These are phyloP conservation scores for Nerophis lumbriciformis DNA, from an alignment of 2,113 vertebrate species.

Conservation along the genomic window DNA sequence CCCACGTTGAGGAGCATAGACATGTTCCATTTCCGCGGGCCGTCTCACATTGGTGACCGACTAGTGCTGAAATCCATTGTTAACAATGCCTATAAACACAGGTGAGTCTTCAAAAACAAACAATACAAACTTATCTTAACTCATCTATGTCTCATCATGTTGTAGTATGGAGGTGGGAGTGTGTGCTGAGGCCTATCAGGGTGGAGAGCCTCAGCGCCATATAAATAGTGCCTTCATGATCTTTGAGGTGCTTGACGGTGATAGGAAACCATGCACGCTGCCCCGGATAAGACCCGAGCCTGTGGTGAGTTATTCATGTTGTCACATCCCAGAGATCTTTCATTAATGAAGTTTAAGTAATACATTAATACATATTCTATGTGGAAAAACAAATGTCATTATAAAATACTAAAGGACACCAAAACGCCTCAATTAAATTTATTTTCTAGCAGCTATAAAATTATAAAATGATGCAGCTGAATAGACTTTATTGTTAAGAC, in stretches of 20 bases:
- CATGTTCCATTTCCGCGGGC: constrained; percentile 97
- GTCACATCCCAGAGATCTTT: not conserved
- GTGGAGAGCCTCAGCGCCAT: constrained; percentile 75
- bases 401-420: too few species aligned
- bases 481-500: too few species aligned
- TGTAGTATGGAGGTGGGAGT: constrained; percentile 96
- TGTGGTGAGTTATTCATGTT: constrained; percentile 69
- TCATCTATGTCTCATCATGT: constrained; percentile 3
- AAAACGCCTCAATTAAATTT: too few species aligned
- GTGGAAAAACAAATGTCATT: too few species aligned
- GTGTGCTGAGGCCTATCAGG: constrained; percentile 87
- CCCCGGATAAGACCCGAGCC: constrained; percentile 83
- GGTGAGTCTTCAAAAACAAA: constrained; percentile 58
- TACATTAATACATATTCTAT: too few species aligned
- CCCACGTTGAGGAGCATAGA: constrained; percentile 88
- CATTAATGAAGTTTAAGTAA: too few species aligned
- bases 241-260: constrained; percentile 82
- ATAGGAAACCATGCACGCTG: constrained; percentile 73
- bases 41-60: constrained; percentile 90
- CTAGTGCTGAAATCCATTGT: constrained; percentile 92
- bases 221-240: constrained; percentile 99
- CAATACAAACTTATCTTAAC: not conserved
- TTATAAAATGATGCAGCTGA: too few species aligned
- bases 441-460: too few species aligned
- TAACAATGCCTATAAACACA: constrained; percentile 93